Evolutionary conservation across 2,797 vertebrate genomes (phyloP).

Genomic region (Varecia variegata): DNA sequence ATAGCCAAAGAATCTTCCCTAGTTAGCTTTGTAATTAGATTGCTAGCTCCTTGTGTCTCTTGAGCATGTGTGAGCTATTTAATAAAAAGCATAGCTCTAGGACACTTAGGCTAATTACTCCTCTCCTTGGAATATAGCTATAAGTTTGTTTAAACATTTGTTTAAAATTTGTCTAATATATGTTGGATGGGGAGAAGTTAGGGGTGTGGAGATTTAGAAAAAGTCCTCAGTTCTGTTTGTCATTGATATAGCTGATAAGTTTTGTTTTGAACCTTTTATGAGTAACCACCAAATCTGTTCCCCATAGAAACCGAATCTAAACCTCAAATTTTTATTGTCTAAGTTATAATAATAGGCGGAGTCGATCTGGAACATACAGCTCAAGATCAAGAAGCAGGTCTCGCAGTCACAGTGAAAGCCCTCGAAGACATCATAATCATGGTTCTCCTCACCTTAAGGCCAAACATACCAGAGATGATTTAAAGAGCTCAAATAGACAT

Average conservation of each 20-base stretch:
- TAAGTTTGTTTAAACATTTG: neutral
- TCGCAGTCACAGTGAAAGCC: constrained; percentile 95
- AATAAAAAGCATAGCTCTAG: neutral
- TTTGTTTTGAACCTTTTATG: constrained; percentile 9
- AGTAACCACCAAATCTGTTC: neutral
- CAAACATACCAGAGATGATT: constrained; percentile 93
- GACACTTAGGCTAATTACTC: neutral
- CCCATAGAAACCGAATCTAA: constrained; percentile 18
- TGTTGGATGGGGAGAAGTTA: too few relatives aligned
- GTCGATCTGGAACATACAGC: constrained; percentile 97
- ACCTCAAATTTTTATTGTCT: constrained; percentile 17
- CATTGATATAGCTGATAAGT: neutral
- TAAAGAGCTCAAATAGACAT: constrained; percentile 92
- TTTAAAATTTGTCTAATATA: neutral
- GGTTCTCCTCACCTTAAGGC: constrained; percentile 92
- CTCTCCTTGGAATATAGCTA: neutral
- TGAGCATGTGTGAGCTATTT: neutral
- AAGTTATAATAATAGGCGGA: constrained; percentile 96
- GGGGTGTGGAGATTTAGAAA: neutral
- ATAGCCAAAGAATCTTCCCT: neutral
- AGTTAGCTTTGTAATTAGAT: neutral
- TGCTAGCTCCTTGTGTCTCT: neutral
- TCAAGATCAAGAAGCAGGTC: constrained; percentile 95
- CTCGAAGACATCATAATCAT: constrained; percentile 92
- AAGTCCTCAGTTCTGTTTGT: neutral